A percentile compares a stretch with the other conserved stretches of the same genome.
Conservation (phyloP, 2,113 vertebrate species). For the Bambusicola thoracicus region DNA sequence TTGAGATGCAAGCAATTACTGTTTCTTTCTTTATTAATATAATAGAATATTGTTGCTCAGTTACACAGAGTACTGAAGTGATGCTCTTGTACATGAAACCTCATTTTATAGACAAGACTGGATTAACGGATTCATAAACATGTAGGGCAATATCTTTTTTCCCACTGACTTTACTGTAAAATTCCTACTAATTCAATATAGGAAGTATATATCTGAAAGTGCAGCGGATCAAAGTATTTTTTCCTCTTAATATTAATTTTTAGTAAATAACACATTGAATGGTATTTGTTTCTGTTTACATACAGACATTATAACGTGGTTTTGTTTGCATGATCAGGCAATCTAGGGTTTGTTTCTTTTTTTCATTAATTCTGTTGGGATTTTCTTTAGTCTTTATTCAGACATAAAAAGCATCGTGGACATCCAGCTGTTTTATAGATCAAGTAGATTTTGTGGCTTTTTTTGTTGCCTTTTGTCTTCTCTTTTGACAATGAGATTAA, state of each 20-base stretch:
- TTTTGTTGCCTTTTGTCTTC: conserved; percentile 1
- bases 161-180: neutral
- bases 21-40: neutral
- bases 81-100: neutral
- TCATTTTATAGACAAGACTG: neutral
- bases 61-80: neutral
- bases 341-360: neutral
- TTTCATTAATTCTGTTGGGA: neutral
- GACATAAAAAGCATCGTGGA: neutral
- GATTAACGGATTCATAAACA: neutral
- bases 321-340: neutral
- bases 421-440: neutral
- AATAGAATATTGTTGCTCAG: neutral
- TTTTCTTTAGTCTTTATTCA: neutral
- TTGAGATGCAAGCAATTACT: neutral
- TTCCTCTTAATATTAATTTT: neutral
- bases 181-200: neutral
- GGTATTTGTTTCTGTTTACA: neutral
- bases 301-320: neutral
- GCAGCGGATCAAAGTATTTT: neutral
- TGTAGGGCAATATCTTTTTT: neutral
- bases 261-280: neutral
- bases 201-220: neutral
- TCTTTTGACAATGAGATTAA: neutral
- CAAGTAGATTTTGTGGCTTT: neutral